These are phyloP conservation scores for Glyphotaelius pellucidus DNA, from an alignment of 2,888 invertebrate genomes.

Conservation along the genomic window DNA sequence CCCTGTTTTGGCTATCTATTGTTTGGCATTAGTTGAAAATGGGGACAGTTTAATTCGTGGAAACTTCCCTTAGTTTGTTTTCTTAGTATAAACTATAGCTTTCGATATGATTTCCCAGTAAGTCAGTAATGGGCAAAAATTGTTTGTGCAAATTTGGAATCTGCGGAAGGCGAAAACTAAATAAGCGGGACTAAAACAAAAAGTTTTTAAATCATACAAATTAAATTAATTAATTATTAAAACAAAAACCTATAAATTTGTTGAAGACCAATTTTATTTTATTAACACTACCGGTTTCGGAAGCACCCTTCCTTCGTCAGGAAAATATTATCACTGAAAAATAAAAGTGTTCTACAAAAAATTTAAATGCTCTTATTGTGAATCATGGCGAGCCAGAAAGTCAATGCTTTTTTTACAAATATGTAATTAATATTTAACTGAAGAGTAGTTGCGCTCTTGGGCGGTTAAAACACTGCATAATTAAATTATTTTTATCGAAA, in stretches of 20 bases:
- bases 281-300: no score
- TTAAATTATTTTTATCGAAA: no score
- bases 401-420: no score
- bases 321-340: no score
- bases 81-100: background rate
- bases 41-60: background rate
- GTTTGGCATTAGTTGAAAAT: constrained; percentile 2
- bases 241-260: no score
- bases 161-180: background rate
- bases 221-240: no score
- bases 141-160: background rate
- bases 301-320: no score
- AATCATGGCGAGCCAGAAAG: no score
- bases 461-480: background rate
- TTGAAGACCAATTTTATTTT: no score
- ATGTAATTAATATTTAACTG: background rate
- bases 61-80: background rate
- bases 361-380: no score
- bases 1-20: background rate
- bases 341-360: no score
- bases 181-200: background rate
- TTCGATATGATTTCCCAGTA: background rate
- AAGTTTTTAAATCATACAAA: background rate
- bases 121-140: background rate
- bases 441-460: background rate